Evolutionary conservation across 2,113 vertebrate genomes (phyloP), one percentile per base, ranked within the genome.

Genomic region (Sarotherodon lohbergeri): DNA sequence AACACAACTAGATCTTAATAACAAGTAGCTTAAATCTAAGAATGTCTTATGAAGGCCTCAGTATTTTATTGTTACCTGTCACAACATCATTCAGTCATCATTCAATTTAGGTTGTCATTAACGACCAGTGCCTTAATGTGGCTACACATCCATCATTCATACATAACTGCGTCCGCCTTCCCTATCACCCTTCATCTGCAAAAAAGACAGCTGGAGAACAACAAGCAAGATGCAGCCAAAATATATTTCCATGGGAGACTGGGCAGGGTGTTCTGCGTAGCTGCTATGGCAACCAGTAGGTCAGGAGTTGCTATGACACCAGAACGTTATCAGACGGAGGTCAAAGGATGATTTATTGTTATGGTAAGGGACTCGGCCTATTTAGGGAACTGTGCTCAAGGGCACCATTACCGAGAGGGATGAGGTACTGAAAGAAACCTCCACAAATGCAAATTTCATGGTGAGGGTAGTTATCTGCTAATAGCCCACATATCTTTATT

Each of bases 281-380:
- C 91, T 92, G 84, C 93, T 83, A 91, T 91, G 85, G 92, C 59
- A 94, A 94, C 90, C 48, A 78, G 66, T 10, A 55, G 93, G 93
- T 93, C 91, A 93, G 86, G 86, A 73, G 92, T 92, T 94, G 90
- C 89, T 82, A 91, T 93, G 90, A 86, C 90, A 87, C 86, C 84
- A 4, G 36, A n/a, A 56, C 36, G 76, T 91, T 84, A 91, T 94
- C 90, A 88, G 88, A 80, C 43, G 1, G 78, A 91, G 91, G 88
- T 95, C 91, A 93, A 91, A 81, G 16, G 22, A 82, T 91, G 85
- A 90, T 91, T 91, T 90, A 91, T 93, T 86, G 83, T 91, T 83
- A 90, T 34, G 80, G 71, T 89, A 89, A 89, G 57, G 84, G 71
- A 73, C 24, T 63, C 56, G 14, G 78, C 81, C 88, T 90, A 83